Conservation (phyloP, 2,888 invertebrate species). For the Acanthosepion esculentum region DNA sequence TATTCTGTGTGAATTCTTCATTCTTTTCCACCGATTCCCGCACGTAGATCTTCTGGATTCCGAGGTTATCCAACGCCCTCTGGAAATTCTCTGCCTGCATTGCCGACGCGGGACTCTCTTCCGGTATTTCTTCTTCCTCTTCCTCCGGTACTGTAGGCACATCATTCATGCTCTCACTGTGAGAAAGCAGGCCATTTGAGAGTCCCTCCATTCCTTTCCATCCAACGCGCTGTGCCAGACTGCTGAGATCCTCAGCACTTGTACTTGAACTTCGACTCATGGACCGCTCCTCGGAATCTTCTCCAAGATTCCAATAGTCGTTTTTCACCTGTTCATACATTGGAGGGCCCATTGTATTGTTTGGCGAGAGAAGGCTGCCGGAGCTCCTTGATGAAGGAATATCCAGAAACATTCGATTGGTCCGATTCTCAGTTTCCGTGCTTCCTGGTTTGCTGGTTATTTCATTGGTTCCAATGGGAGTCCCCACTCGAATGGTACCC, state of each 20-base stretch:
- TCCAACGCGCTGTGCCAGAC: conserved; percentile 53
- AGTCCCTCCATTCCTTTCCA: conserved; percentile 50
- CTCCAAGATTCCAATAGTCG: conserved; percentile 23
- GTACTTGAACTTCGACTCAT: conserved; percentile 69
- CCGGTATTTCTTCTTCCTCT: conserved; percentile 33
- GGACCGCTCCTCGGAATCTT: conserved; percentile 49
- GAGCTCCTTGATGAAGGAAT: not conserved
- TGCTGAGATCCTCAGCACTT: conserved; percentile 68
- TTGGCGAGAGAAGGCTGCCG: not conserved
- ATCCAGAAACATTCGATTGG: not conserved
- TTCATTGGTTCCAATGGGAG: not conserved
- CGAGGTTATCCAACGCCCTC: conserved; percentile 64
- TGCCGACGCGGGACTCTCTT: conserved; percentile 51
- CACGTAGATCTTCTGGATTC: conserved; percentile 61
- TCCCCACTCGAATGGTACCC: not conserved
- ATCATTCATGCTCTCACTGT: conserved; percentile 48
- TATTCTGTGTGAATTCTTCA: conserved; percentile 79
- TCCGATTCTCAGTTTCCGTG: not conserved
- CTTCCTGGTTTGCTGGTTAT: not conserved
- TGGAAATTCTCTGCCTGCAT: conserved; percentile 58
- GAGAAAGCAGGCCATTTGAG: conserved; percentile 48
- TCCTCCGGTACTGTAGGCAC: conserved; percentile 35
- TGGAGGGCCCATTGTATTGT: conserved; percentile 51
- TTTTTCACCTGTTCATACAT: conserved; percentile 54
- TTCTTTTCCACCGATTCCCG: conserved; percentile 72